Percentiles rank a stretch among this genome's conserved stretches.
These are phyloP conservation scores for Fistularia tabacaria DNA, from an alignment of 2,797 vertebrate genomes.

Conservation along the genomic window DNA sequence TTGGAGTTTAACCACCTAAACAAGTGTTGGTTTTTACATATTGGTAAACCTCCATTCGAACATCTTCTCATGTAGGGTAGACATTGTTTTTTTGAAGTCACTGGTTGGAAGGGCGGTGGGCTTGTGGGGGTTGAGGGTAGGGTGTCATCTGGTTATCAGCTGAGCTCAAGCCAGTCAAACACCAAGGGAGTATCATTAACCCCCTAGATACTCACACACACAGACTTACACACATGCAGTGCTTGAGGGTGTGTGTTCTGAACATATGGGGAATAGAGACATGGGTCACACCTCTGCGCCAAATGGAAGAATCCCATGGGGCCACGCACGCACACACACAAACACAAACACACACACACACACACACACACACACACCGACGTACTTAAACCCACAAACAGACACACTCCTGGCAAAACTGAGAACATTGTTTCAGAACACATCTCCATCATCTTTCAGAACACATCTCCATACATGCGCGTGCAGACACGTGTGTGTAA, in stretches of 20 bases:
- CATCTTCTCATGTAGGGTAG: not conserved
- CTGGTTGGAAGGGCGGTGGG: conserved; percentile 47
- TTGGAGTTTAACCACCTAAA: conserved; percentile 55
- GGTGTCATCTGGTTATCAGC: conserved; percentile 70
- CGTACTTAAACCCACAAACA: conserved; percentile 17
- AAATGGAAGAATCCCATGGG: conserved; percentile 46
- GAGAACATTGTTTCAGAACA: conserved; percentile 16
- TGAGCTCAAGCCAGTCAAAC: conserved; percentile 51
- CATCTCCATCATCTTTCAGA: conserved; percentile 55
- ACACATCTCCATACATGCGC: conserved; percentile 26
- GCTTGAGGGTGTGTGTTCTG: conserved; percentile 58
- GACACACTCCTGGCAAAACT: too few species aligned
- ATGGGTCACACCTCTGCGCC: conserved; percentile 60
- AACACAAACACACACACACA: conserved; percentile 34
- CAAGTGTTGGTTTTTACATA: conserved; percentile 61
- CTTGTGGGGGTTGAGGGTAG: conserved; percentile 44
- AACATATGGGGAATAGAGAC: conserved; percentile 54
- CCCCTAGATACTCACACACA: conserved; percentile 44
- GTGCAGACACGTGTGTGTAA: conserved; percentile 34
- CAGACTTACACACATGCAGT: conserved; percentile 31
- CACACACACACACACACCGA: conserved; percentile 26
- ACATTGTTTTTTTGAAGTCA: conserved; percentile 14
- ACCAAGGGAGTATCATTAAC: conserved; percentile 63
- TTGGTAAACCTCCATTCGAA: conserved; percentile 49
- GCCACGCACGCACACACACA: conserved; percentile 7